A percentile compares a stretch with the other conserved stretches of the same genome.
Conservation (phyloP, 2,113 vertebrate species). For the Otis tarda region DNA sequence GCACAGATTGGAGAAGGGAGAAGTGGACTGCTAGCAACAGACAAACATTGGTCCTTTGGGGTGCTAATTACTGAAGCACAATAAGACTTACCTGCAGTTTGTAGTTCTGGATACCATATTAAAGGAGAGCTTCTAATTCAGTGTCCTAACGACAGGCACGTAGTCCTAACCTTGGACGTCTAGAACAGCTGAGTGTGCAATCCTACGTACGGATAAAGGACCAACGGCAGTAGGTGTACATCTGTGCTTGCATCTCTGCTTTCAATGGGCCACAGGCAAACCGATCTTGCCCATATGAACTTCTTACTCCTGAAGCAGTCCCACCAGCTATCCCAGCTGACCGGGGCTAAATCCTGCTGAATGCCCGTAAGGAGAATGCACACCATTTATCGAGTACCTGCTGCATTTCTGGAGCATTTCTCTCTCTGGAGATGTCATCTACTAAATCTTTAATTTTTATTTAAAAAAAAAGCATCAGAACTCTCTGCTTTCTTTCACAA, state of each 20-base stretch:
- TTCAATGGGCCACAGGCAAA: not conserved
- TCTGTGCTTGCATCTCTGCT: not conserved
- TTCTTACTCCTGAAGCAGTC: not conserved
- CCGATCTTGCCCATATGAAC: not conserved
- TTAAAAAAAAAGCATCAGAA: not conserved
- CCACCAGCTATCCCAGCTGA: not conserved
- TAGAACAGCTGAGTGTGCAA: not conserved
- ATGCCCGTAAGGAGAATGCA: not conserved
- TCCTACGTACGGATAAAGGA: accelerated
- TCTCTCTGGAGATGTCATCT: not conserved
- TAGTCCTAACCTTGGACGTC: not conserved
- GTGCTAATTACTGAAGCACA: not conserved
- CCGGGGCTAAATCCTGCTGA: not conserved
- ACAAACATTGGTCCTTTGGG: not conserved
- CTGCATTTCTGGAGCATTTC: not conserved
- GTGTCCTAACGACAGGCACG: not conserved
- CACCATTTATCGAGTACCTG: not conserved
- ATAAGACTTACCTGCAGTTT: not conserved
- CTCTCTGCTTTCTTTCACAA: not conserved
- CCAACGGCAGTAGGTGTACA: too few species aligned
- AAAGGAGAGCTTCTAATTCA: not conserved
- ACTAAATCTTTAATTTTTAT: not conserved
- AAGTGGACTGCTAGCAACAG: not conserved
- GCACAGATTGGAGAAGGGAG: not conserved
- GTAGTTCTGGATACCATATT: not conserved